Percentiles rank a stretch among this genome's conserved stretches.
These are phyloP conservation scores for Thumatha senex DNA, from an alignment of 2,888 invertebrate species.

Conservation along the genomic window DNA sequence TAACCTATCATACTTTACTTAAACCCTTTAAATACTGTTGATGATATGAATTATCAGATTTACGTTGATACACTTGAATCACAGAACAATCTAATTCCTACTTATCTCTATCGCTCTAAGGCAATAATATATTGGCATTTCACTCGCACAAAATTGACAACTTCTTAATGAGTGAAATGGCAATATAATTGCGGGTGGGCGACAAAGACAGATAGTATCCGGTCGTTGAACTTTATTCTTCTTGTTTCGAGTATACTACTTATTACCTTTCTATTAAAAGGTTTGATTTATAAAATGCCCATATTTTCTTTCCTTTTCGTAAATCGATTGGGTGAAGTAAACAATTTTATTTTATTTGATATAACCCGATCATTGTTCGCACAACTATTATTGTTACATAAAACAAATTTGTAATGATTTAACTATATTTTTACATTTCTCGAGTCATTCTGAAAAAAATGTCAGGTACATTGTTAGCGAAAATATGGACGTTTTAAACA, in stretches of 20 bases:
- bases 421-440: background rate
- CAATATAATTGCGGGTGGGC: too few relatives aligned
- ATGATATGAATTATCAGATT: background rate
- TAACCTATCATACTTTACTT: constrained; percentile 20
- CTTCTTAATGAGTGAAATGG: too few relatives aligned
- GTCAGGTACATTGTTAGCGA: constrained; percentile 1
- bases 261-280: background rate
- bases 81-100: too few relatives aligned
- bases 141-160: too few relatives aligned
- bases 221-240: too few relatives aligned
- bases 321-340: constrained; percentile 12
- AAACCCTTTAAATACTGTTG: background rate
- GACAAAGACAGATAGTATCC: too few relatives aligned
- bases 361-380: constrained; percentile 8
- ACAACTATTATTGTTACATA: background rate
- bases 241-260: too few relatives aligned
- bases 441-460: background rate
- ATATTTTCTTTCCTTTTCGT: constrained; percentile 5
- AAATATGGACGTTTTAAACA: constrained; percentile 18
- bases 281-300: constrained; percentile 4
- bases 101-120: too few relatives aligned
- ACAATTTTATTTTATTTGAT: constrained; percentile 8
- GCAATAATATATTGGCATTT: too few relatives aligned
- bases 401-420: background rate
- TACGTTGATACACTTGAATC: too few relatives aligned